Evolutionary conservation across 2,888 invertebrate species (phyloP).

Genomic region (Calliopum simillimum): DNA sequence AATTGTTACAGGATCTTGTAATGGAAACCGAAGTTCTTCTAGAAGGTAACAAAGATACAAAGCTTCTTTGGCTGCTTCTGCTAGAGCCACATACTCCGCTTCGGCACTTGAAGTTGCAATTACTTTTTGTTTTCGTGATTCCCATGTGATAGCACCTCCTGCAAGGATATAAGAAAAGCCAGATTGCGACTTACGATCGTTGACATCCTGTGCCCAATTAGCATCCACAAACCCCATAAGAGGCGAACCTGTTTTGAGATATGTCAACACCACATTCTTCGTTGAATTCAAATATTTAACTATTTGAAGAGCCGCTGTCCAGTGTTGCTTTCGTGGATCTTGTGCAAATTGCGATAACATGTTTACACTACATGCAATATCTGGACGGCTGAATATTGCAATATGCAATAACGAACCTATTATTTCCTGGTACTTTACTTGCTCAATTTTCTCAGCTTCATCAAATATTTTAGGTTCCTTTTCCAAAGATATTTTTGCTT

Average conservation of each 20-base stretch:
- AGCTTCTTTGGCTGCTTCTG: slow-evolving; percentile 38
- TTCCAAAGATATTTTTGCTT: background rate
- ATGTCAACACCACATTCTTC: background rate
- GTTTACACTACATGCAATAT: slow-evolving; percentile 14
- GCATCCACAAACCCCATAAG: slow-evolving; percentile 33
- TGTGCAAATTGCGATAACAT: slow-evolving; percentile 15
- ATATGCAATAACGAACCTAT: slow-evolving; percentile 17
- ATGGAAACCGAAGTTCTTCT: slow-evolving; percentile 16
- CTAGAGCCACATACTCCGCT: slow-evolving; percentile 36
- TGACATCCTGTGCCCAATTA: slow-evolving; percentile 41
- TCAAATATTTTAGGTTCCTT: background rate
- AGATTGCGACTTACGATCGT: slow-evolving; percentile 36
- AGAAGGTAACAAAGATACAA: slow-evolving; percentile 32
- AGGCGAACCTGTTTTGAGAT: slow-evolving; percentile 10
- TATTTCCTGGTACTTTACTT: too few relatives aligned
- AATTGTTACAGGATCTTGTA: background rate
- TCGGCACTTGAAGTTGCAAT: slow-evolving; percentile 41
- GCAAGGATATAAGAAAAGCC: slow-evolving; percentile 35
- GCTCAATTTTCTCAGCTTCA: too few relatives aligned
- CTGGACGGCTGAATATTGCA: background rate
- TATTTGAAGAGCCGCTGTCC: background rate
- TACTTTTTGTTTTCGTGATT: slow-evolving; percentile 35
- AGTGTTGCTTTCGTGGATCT: slow-evolving; percentile 12
- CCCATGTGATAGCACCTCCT: slow-evolving; percentile 33
- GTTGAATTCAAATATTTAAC: slow-evolving; percentile 16